These are phyloP conservation scores for Papilio demoleus DNA, from an alignment of 2,888 invertebrate genomes.

Conservation along the genomic window DNA sequence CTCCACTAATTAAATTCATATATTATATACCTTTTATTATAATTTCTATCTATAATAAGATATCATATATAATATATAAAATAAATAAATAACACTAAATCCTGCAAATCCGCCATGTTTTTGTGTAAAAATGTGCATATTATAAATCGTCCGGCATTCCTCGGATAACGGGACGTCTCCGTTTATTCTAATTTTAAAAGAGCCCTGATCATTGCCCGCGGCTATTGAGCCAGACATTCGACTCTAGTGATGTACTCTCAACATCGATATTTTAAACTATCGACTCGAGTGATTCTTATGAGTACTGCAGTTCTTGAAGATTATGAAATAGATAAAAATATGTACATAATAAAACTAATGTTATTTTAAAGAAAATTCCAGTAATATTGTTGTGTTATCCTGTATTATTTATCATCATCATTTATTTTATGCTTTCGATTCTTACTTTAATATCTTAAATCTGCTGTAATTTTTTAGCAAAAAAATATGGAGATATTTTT, in stretches of 20 bases:
- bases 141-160: constrained; percentile 30
- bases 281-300: background rate
- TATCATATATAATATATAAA: no score
- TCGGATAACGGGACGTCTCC: constrained; percentile 37
- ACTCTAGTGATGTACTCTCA: constrained; percentile 23
- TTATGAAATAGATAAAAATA: no score
- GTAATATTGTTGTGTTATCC: no score
- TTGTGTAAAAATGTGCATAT: constrained; percentile 3
- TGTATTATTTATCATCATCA: no score
- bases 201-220: constrained; percentile 40
- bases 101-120: background rate
- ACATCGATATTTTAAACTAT: background rate
- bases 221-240: constrained; percentile 13
- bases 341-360: no score
- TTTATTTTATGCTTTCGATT: no score
- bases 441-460: no score
- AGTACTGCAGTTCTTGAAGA: background rate
- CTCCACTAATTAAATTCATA: no score
- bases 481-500: no score
- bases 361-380: no score
- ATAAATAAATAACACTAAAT: background rate
- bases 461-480: no score
- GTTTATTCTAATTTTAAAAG: constrained; percentile 41
- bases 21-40: no score
- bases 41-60: background rate